Evolutionary conservation across 2,113 vertebrate species (phyloP).

Genomic region (Circaetus cinerascens): DNA sequence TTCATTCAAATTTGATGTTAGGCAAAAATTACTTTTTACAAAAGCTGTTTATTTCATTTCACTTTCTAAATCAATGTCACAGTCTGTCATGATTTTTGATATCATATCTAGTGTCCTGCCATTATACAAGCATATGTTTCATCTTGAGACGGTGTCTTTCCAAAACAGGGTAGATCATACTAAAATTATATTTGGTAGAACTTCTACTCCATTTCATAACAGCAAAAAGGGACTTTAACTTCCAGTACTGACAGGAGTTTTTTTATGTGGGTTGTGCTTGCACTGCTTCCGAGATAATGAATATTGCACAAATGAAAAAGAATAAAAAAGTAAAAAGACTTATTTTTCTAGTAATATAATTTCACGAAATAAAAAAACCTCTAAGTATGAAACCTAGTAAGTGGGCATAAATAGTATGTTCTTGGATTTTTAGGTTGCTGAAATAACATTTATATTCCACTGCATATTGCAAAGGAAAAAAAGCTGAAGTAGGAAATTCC

Average conservation of each 20-base stretch:
- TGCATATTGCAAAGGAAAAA: neutral
- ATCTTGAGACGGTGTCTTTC: neutral
- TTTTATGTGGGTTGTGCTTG: neutral
- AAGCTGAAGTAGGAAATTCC: neutral
- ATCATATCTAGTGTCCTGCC: neutral
- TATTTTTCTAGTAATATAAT: neutral
- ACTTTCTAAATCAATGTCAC: neutral
- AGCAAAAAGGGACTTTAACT: neutral
- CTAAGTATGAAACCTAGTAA: neutral
- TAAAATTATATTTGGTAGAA: neutral
- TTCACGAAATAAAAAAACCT: neutral
- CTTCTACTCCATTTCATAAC: neutral
- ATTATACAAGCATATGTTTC: neutral
- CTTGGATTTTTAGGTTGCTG: neutral
- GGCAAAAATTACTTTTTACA: neutral
- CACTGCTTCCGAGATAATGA: neutral
- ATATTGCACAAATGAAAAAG: neutral
- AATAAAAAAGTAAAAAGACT: neutral
- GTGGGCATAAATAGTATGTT: neutral
- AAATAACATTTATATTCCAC: neutral
- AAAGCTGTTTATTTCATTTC: neutral
- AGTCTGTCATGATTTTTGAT: neutral
- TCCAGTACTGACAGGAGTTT: neutral
- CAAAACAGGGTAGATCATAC: neutral
- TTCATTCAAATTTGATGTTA: neutral